phyloP scores from a whole-genome alignment of 2,113 vertebrate genomes.

The Neodon shergylaensis region DNA sequence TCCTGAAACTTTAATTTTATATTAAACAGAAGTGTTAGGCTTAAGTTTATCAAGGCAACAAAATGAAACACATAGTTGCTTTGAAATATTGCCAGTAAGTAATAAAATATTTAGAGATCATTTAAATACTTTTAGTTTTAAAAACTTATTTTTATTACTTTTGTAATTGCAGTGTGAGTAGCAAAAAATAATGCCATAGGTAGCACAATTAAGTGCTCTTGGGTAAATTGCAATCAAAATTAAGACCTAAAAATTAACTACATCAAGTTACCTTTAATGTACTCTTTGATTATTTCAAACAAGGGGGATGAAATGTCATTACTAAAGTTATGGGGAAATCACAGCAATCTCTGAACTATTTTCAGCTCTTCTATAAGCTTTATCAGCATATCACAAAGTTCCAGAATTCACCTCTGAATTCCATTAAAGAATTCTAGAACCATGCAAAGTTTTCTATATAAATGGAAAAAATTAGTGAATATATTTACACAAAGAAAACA shows the following conservation, averaged over 20 bases:
- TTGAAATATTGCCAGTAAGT: conserved; percentile 51
- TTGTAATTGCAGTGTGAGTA: conserved; percentile 46
- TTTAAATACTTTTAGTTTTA: neutral
- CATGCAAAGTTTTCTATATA: conserved; percentile 33
- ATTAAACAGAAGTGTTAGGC: conserved; percentile 41
- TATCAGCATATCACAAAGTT: conserved; percentile 51
- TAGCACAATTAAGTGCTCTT: conserved; percentile 49
- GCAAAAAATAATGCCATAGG: conserved; percentile 74
- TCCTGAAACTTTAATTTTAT: conserved; percentile 59
- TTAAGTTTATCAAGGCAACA: conserved; percentile 57
- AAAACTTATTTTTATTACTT: conserved; percentile 54
- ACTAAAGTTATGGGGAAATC: conserved; percentile 60
- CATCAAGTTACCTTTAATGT: conserved; percentile 71
- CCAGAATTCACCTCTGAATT: conserved; percentile 23
- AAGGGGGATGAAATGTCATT: conserved; percentile 66
- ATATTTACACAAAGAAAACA: neutral
- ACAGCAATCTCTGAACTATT: neutral
- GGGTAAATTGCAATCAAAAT: conserved; percentile 68
- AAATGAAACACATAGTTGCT: conserved; percentile 51
- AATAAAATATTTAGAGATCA: conserved; percentile 55
- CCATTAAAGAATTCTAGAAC: conserved; percentile 53
- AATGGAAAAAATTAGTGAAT: neutral
- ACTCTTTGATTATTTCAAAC: conserved; percentile 65
- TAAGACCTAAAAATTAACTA: conserved; percentile 71
- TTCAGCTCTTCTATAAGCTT: conserved; percentile 41